Conservation (phyloP, 1,140 invertebrate genomes). For the Liolophura sinensis region DNA sequence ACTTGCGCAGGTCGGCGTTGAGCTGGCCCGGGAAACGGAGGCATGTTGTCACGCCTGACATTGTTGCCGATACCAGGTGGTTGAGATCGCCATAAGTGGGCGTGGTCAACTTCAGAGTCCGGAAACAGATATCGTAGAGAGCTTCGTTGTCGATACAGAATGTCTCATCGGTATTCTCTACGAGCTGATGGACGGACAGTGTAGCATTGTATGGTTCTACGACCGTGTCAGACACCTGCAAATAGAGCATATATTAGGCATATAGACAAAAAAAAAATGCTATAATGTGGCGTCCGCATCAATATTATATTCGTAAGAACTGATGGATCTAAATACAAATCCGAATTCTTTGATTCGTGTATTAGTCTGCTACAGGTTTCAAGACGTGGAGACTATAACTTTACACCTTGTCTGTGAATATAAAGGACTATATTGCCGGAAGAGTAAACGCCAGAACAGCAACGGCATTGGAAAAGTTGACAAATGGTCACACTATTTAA, state of each 20-base stretch:
- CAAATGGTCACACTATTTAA: too few species aligned
- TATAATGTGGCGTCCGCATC: too few species aligned
- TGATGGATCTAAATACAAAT: too few species aligned
- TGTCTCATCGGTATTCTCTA: constrained; percentile 74
- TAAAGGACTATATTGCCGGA: too few species aligned
- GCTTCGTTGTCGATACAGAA: constrained; percentile 61
- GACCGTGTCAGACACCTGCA: constrained; percentile 61
- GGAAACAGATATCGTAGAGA: constrained; percentile 56
- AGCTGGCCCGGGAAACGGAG: constrained; percentile 73
- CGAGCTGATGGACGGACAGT: constrained; percentile 74
- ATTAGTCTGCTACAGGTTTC: too few species aligned
- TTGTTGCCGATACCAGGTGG: constrained; percentile 68
- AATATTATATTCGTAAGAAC: too few species aligned
- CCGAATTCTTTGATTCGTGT: too few species aligned
- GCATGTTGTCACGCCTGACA: constrained; percentile 81
- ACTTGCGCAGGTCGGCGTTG: constrained; percentile 80
- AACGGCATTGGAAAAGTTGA: too few species aligned
- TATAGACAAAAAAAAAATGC: too few species aligned
- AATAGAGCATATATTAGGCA: constrained; percentile 58
- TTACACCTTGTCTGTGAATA: too few species aligned
- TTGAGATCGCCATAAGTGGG: constrained; percentile 60
- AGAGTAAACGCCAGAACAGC: too few species aligned
- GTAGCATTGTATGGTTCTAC: constrained; percentile 66
- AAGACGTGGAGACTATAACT: too few species aligned
- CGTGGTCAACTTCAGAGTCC: constrained; percentile 72